Base-by-base conservation (phyloP, 2,797 vertebrate species). In the Eutrigla gurnardus region DNA sequence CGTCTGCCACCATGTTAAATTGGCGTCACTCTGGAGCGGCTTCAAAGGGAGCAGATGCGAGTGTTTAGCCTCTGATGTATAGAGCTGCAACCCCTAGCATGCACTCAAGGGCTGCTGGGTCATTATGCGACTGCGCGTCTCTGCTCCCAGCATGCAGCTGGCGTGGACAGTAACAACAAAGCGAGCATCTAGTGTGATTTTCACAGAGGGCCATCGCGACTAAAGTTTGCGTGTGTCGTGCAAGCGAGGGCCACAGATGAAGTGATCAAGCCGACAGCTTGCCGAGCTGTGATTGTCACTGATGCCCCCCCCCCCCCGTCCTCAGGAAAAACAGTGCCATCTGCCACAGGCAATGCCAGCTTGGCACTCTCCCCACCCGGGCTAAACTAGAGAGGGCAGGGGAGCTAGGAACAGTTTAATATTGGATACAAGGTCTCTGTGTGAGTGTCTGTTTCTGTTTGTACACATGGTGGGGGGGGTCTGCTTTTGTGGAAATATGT, bases 261-360 rank as follows among this genome's bases (percentile, higher is more conserved):
- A 93, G 84, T 77, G 88, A 93, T 93, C 92, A 91, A 89, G 86
- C 90, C 86, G 83, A 90, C 91, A 92, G 92, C 90, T 92, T 93
- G 90, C 85, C 43, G 88, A 90, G 90, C 86, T 88, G 89, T 91
- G 89, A 92, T 90, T 94, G 93, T 90, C 90, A 93, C 86, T 86
- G 92, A 92, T 86, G 71, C 42, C 42, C 37, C 42, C 33, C 75
- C n/a, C n/a, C 74, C 35, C 35, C 45, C 50, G 82, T 89, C 87
- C 88, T 80, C 59, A 33, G 85, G 79, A 90, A 85, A 90, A 88
- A 91, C 88, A 91, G 71, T 82, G 85, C 92, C 93, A 94, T 93
- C 92, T 94, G 93, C 92, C 88, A 78, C 40, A 14, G 87, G 89
- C 90, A 39, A 70, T 77, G 90, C 87, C 90, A 90, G 89, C 85